Evolutionary conservation across 2,888 invertebrate genomes (phyloP).

Genomic region (Hedychridium roseum): DNA sequence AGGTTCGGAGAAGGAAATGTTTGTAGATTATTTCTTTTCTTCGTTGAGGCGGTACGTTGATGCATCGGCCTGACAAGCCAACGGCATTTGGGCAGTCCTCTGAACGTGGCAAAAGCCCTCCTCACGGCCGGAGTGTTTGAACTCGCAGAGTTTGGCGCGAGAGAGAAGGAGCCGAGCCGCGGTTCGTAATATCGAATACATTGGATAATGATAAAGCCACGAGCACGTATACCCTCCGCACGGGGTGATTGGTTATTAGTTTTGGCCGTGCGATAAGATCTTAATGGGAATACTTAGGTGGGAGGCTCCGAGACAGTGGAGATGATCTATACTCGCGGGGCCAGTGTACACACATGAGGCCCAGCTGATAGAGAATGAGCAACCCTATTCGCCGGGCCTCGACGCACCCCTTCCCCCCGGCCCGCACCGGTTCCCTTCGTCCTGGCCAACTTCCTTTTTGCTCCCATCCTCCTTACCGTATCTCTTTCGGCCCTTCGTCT

Average conservation of each 20-base stretch:
- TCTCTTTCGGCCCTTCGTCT: constrained; percentile 6
- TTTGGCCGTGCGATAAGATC: constrained; percentile 57
- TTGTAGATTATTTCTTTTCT: too few species aligned
- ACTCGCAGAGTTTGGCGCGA: background rate
- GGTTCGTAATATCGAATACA: constrained; percentile 48
- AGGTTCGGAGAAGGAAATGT: too few species aligned
- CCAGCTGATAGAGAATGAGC: constrained; percentile 38
- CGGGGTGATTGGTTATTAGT: constrained; percentile 60
- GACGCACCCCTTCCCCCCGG: constrained; percentile 24
- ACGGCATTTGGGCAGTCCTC: too few species aligned
- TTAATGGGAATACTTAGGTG: constrained; percentile 61
- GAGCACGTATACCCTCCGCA: constrained; percentile 48
- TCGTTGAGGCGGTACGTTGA: too few species aligned
- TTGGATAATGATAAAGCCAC: constrained; percentile 57
- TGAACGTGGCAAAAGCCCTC: too few species aligned
- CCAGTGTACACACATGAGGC: constrained; percentile 39
- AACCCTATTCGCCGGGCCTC: constrained; percentile 38
- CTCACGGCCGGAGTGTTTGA: background rate
- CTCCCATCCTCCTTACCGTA: background rate
- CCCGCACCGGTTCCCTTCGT: too few species aligned
- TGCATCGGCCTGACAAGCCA: too few species aligned
- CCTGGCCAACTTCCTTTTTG: constrained; percentile 1
- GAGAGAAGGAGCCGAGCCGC: constrained; percentile 9
- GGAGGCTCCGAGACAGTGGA: constrained; percentile 57
- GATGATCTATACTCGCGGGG: constrained; percentile 52